phyloP scores from a whole-genome alignment of 2,797 vertebrate species.

The Antrozous pallidus region DNA sequence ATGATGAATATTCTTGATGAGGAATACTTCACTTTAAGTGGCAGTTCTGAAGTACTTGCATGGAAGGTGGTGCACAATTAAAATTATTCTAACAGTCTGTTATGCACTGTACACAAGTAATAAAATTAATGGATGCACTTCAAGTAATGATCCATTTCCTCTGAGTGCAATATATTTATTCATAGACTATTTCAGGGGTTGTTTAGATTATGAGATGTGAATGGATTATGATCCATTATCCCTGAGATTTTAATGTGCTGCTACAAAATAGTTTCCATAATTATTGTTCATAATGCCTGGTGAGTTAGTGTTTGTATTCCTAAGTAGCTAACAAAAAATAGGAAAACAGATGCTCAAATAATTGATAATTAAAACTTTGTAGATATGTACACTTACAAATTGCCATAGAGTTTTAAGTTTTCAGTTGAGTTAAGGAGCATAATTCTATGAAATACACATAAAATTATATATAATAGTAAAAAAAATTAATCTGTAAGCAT shows the following conservation, averaged over 20 bases:
- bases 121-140: conserved; percentile 84
- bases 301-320: conserved; percentile 40
- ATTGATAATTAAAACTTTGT: conserved; percentile 21
- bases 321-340: conserved; percentile 27
- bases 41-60: conserved; percentile 74
- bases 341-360: neutral
- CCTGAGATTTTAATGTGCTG: conserved; percentile 71
- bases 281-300: conserved; percentile 58
- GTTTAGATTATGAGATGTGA: conserved; percentile 78
- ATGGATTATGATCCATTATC: conserved; percentile 75
- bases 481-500: neutral
- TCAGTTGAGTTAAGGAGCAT: neutral
- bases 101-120: conserved; percentile 78
- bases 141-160: conserved; percentile 83
- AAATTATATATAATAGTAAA: neutral
- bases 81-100: conserved; percentile 79
- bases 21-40: conserved; percentile 77
- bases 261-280: conserved; percentile 48
- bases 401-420: neutral
- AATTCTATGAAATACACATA: conserved; percentile 9
- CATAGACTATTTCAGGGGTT: conserved; percentile 76
- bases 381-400: conserved; percentile 5
- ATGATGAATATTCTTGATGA: conserved; percentile 74
- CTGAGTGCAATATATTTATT: conserved; percentile 79
- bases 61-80: conserved; percentile 80